Evolutionary conservation across 1,140 invertebrate genomes (phyloP).

Genomic region (Venustaconcha ellipsiformis): DNA sequence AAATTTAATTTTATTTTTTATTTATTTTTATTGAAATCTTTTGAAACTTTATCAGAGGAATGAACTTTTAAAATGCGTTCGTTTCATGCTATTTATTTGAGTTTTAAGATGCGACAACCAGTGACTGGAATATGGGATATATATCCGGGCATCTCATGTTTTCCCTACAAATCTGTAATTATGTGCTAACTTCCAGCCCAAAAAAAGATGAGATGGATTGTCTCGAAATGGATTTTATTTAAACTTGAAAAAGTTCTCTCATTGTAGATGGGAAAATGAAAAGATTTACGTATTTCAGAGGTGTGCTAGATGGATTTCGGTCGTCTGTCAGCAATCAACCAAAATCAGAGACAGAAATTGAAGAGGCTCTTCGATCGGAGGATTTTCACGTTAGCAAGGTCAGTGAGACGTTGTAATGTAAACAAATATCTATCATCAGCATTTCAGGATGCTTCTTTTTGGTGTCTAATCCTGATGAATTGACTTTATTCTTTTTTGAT

Average conservation of each 20-base stretch:
- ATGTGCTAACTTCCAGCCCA: neutral
- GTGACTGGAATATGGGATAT: slow-evolving; percentile 24
- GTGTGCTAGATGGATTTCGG: slow-evolving; percentile 57
- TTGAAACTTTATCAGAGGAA: too few relatives aligned
- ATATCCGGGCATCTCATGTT: slow-evolving; percentile 29
- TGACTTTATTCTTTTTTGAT: slow-evolving; percentile 3
- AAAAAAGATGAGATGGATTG: slow-evolving; percentile 7
- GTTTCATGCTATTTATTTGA: too few relatives aligned
- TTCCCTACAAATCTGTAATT: slow-evolving; percentile 17
- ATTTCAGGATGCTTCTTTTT: slow-evolving; percentile 20
- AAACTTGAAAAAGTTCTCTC: slow-evolving; percentile 3
- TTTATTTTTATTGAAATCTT: too few relatives aligned
- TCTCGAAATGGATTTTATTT: neutral
- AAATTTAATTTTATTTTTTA: too few relatives aligned
- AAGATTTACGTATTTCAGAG: slow-evolving; percentile 54
- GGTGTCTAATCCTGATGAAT: slow-evolving; percentile 9
- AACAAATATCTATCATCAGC: slow-evolving; percentile 13
- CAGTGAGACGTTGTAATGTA: slow-evolving; percentile 21
- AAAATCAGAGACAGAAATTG: slow-evolving; percentile 60
- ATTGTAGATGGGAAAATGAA: slow-evolving; percentile 50
- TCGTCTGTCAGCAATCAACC: slow-evolving; percentile 55
- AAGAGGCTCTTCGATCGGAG: slow-evolving; percentile 58
- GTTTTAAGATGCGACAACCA: slow-evolving; percentile 2
- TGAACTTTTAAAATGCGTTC: too few relatives aligned
- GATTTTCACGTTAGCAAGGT: slow-evolving; percentile 64